These are phyloP conservation scores for Sardina pilchardus DNA, from an alignment of 2,113 vertebrate species.

Conservation along the genomic window DNA sequence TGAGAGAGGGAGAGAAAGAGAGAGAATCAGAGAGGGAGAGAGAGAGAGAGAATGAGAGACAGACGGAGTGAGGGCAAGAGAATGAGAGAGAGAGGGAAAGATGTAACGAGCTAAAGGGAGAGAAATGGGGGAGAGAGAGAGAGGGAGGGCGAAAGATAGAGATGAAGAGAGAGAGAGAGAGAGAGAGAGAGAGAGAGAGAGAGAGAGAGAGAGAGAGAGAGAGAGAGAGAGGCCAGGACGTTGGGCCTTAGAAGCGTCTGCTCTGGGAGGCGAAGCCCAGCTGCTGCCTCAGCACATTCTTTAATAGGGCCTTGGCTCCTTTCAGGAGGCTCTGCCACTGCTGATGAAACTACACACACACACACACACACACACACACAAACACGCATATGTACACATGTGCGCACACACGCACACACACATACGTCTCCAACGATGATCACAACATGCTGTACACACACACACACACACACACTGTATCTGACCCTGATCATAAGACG, in stretches of 20 bases:
- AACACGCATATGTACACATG: slow-evolving; percentile 20
- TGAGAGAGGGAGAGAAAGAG: not conserved
- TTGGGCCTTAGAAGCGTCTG: slow-evolving; percentile 44
- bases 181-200: not conserved
- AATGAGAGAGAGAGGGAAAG: not conserved
- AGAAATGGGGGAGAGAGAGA: not conserved
- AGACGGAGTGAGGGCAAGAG: no score
- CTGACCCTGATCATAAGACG: not conserved
- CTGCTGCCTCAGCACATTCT: slow-evolving; percentile 64
- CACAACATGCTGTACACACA: slow-evolving; percentile 6
- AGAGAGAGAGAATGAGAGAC: not conserved
- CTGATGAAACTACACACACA: slow-evolving; percentile 2
- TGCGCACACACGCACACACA: not conserved
- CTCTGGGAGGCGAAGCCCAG: slow-evolving; percentile 49
- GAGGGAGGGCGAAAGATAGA: no score
- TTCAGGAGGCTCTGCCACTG: slow-evolving; percentile 49
- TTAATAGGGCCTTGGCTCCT: slow-evolving; percentile 51
- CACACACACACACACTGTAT: not conserved
- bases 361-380: slow-evolving; percentile 42
- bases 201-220: not conserved
- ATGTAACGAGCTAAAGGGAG: not conserved
- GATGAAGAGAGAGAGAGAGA: not conserved
- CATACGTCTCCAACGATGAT: slow-evolving; percentile 29
- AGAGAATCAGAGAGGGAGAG: not conserved
- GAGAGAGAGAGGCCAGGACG: not conserved